Conservation (phyloP, 2,113 vertebrate genomes). For the Ciconia stormi region DNA sequence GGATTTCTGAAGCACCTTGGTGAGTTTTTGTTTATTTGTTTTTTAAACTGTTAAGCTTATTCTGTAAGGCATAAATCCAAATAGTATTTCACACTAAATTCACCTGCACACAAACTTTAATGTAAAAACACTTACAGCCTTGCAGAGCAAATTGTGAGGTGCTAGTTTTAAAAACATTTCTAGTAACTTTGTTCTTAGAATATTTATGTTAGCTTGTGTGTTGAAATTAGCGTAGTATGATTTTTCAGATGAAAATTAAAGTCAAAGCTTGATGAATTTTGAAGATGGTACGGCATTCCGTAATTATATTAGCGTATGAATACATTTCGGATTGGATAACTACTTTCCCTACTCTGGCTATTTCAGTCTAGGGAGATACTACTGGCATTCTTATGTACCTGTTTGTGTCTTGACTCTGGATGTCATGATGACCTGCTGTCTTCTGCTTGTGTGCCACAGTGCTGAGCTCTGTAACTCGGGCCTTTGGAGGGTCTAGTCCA, state of each 20-base stretch:
- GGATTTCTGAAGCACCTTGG: not conserved
- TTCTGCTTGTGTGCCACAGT: not conserved
- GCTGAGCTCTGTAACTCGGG: not conserved
- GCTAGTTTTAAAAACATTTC: not conserved
- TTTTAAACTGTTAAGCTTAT: not conserved
- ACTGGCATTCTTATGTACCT: not conserved
- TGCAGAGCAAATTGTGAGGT: not conserved
- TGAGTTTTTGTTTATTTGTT: not conserved
- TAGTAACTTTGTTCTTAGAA: not conserved
- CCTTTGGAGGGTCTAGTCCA: not conserved
- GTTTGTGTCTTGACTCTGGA: not conserved
- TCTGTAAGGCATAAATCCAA: not conserved
- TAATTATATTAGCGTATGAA: not conserved
- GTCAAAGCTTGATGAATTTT: not conserved
- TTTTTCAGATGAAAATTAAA: not conserved
- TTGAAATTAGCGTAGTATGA: accelerated
- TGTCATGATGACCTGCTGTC: not conserved
- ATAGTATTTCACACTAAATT: not conserved
- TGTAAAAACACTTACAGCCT: not conserved
- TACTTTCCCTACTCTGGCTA: not conserved
- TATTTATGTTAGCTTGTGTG: not conserved
- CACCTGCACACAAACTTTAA: not conserved
- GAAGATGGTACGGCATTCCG: not conserved
- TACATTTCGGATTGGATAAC: not conserved
- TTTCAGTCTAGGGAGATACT: not conserved